phyloP scores from a whole-genome alignment of 2,797 vertebrate genomes.

The Micropoecilia bifurca region DNA sequence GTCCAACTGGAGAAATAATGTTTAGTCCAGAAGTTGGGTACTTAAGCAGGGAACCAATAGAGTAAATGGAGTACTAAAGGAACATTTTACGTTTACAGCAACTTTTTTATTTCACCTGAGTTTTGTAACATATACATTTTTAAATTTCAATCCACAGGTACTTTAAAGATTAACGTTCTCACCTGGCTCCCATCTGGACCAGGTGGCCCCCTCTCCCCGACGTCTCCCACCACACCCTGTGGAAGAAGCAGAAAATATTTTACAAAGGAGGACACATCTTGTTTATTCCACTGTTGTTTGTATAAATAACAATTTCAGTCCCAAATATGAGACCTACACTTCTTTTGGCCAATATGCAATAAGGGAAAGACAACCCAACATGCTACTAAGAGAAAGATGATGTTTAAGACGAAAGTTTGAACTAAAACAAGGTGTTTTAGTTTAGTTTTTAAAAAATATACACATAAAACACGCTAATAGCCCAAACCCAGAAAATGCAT shows the following conservation, averaged over 20 bases:
- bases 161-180: constrained; percentile 50
- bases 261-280: constrained; percentile 2
- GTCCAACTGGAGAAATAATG: background rate
- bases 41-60: background rate
- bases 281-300: background rate
- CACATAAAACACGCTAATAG: background rate
- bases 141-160: background rate
- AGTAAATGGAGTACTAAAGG: background rate
- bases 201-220: constrained; percentile 88
- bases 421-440: background rate
- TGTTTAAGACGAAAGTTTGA: background rate
- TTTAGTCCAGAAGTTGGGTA: background rate
- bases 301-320: background rate
- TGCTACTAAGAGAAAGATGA: background rate
- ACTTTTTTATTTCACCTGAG: background rate
- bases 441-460: background rate
- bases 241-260: constrained; percentile 24
- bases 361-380: background rate
- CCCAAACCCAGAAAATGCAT: constrained; percentile 33
- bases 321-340: background rate
- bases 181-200: constrained; percentile 93
- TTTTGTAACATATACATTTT: background rate
- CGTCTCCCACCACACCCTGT: constrained; percentile 90
- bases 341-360: background rate
- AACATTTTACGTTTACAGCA: background rate